Percentiles rank a stretch among this genome's conserved stretches.
These are phyloP conservation scores for Telenomus remus DNA, from an alignment of 1,140 invertebrate genomes.

Conservation along the genomic window DNA sequence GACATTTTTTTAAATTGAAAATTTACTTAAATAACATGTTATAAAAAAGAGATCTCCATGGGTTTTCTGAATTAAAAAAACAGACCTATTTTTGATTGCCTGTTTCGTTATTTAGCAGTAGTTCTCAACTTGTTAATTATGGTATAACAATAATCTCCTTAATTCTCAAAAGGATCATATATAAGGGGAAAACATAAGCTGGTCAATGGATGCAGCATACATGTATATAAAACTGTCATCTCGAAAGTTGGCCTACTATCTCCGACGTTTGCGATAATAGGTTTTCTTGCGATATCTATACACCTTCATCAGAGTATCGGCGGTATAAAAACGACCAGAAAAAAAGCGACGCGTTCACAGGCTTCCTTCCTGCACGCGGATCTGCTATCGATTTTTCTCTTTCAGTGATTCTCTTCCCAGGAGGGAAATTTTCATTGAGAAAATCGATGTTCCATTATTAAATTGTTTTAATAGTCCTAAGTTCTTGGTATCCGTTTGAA, in stretches of 20 bases:
- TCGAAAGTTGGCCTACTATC: constrained; percentile 73
- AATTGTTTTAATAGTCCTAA: no score
- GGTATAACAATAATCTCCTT: constrained; percentile 31
- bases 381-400: constrained; percentile 17
- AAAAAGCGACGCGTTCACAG: constrained; percentile 6
- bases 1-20: no score
- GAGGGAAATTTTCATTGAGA: constrained; percentile 31
- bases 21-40: no score
- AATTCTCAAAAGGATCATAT: constrained; percentile 40
- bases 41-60: no score
- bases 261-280: constrained; percentile 55
- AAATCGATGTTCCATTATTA: constrained; percentile 1
- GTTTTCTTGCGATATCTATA: constrained; percentile 54
- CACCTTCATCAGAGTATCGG: constrained; percentile 40
- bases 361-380: constrained; percentile 28
- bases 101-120: no score
- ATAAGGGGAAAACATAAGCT: constrained; percentile 49
- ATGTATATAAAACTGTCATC: constrained; percentile 69
- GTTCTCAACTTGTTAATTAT: constrained; percentile 11
- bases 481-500: no score
- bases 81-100: no score
- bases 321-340: constrained; percentile 5
- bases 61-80: no score
- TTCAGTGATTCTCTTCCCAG: background rate
- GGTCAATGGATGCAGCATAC: constrained; percentile 51